Evolutionary conservation across 2,797 vertebrate species (phyloP).

Genomic region (Clarias platycephalus): DNA sequence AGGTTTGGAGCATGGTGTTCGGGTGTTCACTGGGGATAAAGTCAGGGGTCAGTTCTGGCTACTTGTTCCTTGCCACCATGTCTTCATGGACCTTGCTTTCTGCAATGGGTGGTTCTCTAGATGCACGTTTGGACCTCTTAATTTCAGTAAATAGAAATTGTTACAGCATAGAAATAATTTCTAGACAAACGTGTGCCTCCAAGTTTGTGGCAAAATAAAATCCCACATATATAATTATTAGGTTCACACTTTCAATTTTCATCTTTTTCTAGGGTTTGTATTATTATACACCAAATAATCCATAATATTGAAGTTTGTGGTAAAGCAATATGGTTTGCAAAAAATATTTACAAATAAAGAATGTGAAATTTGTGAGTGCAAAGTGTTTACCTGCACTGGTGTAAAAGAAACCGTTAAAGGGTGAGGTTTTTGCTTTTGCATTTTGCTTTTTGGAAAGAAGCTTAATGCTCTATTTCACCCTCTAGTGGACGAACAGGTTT

Average conservation of each 20-base stretch:
- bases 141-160: background rate
- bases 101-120: background rate
- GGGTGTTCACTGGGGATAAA: background rate
- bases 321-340: background rate
- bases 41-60: background rate
- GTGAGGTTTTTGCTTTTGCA: background rate
- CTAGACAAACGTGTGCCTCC: background rate
- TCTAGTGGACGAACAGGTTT: background rate
- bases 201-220: background rate
- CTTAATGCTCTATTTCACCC: conserved; percentile 1
- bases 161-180: background rate
- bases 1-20: background rate
- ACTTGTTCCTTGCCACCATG: background rate
- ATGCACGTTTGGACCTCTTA: background rate
- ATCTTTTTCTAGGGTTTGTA: background rate
- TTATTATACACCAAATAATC: background rate
- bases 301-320: background rate
- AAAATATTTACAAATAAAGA: background rate
- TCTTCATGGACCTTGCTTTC: background rate
- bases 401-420: background rate
- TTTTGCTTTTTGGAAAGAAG: background rate
- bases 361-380: background rate
- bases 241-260: background rate
- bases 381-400: background rate
- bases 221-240: background rate